Base-by-base conservation (phyloP, 1,140 invertebrate genomes). In the Wiebesia pumilae region DNA sequence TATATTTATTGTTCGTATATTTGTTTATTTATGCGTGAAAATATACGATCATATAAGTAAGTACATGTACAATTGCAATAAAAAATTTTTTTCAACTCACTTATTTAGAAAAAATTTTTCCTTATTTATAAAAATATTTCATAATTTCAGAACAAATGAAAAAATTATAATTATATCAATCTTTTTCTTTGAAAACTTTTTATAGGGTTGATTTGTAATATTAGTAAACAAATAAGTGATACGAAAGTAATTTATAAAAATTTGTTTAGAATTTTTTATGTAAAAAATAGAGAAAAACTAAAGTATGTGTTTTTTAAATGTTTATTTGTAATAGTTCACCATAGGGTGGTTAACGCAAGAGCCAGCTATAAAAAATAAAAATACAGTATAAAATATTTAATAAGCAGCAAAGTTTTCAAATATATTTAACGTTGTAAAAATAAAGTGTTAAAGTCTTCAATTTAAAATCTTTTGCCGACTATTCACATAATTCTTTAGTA, bases 261-360 rank as follows among this genome's bases (percentile, higher is more conserved):
- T 77, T 77, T 40, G 35, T n/a, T 3, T 47, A 43, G n/a, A 40
- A 40, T 38, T 21, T 9, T 6, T 2, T 1, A 9, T 54, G 2
- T 19, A 1, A 75, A 71, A 0, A 51, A 73, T 82, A 54, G 54
- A 71, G 0, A 40, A n/a, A 35, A 47, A 78, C 21, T 65, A 10
- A 27, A 21, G 33, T 78, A 47, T 75, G 35, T 33, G 6, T 78
- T 86, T 84, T 88, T 88, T 73, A 79, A 80, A 79, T 77, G 38
- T 84, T 89, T 90, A 86, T 90, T 89, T n/a, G 65, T 89, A 87
- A 90, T 82, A 89, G 75, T 86, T 88, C 24, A 90, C 84, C 87
- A 88, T 54, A 88, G 87, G 88, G 83, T 83, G 65, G 87, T 87
- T 89, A 88, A 89, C 88, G 88, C 88, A 90, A 88, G 89, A 91